Base-by-base conservation (phyloP, 2,888 invertebrate genomes). In the Leptopilina drosophilae region DNA sequence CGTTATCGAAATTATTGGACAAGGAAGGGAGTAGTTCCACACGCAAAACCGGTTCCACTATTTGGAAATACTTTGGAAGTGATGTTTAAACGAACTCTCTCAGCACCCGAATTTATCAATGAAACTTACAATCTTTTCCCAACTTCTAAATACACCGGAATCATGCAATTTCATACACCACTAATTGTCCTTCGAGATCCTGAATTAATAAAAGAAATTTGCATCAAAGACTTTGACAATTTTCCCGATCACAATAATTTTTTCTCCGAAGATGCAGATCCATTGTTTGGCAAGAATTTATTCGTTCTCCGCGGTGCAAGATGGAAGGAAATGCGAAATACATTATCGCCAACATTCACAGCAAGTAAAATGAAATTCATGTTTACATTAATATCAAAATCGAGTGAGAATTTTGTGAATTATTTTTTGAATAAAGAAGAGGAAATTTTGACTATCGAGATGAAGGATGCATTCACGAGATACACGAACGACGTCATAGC, bases 401-500 rank as follows among this genome's bases (percentile, higher is more conserved):
- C 89, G 62, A 89, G 88, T 3, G 80, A 64, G 49, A 86, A 86
- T 20, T 89, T 90, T 76, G 83, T 85, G 5, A 76, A 87, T 2
- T 86, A 87, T 65, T 81, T 90, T 8, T 46, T 76, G 3, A 79
- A 85, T 0, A 65, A 82, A 9, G 77, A 84, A 0, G 76, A 82
- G 9, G 79, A 86, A 6, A 83, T 82, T 7, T 76, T 81, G 11
- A 81, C 81, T 26, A 92, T 93, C 0, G 92, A 93, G 53, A 89
- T 93, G 0, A 92, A 92, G 42, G 93, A 94, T 80, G 80, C 93
- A 1, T 92, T 93, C 66, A 92, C 93, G 0, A 91, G 94, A 5
- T 94, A 93, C 83, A 92, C 94, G 0, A 94, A 92, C 86, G 94
- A 94, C 86, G 93, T 94, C 26, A 94, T 94, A 33, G 94, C 94